Conservation (phyloP, 2,797 vertebrate species). For the Myotis planiceps region DNA sequence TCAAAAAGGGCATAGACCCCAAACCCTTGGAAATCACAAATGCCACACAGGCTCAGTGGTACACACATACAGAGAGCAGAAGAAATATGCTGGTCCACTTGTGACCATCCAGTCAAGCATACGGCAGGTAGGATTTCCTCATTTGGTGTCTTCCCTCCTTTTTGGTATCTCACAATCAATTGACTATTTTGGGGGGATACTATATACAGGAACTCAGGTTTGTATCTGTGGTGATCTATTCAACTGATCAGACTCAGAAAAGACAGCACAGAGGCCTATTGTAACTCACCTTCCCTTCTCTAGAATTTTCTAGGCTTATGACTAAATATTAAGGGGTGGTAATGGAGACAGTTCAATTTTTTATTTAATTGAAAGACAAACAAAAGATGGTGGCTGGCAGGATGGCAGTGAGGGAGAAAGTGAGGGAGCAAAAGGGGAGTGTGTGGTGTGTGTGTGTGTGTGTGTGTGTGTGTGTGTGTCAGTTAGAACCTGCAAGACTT, state of each 20-base stretch:
- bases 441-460: no score
- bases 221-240: background rate
- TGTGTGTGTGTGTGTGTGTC: no score
- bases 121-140: background rate
- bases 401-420: no score
- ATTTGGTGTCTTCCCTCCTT: background rate
- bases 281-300: background rate
- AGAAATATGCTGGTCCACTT: background rate
- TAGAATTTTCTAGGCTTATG: background rate
- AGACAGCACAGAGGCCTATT: background rate
- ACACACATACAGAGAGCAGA: background rate
- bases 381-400: background rate
- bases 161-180: background rate
- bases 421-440: no score
- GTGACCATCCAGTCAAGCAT: background rate
- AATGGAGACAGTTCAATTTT: background rate
- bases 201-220: background rate
- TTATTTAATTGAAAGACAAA: conserved; percentile 34
- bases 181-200: background rate
- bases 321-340: background rate
- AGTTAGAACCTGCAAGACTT: no score
- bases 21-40: background rate
- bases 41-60: background rate
- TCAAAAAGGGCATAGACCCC: background rate
- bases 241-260: background rate